Evolutionary conservation across 2,888 invertebrate genomes (phyloP), one percentile per base, ranked within the genome.

Genomic region (Idaea aversata): DNA sequence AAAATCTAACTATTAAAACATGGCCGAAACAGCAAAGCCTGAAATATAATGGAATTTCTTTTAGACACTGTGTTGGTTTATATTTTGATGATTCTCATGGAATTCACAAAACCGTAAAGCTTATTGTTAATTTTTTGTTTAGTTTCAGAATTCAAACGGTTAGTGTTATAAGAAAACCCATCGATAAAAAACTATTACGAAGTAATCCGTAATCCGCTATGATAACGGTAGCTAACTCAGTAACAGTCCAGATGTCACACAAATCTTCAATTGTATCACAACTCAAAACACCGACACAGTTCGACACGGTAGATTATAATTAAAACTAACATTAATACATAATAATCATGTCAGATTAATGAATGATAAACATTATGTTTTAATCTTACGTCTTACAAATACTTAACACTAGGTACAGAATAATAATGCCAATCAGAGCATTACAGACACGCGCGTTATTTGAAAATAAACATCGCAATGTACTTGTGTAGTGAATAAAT

Each of bases 241-340:
- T 25, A 25, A 25, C 3, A 25, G 25, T 25, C 25, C 25, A 47
- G 47, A 47, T 47, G 47, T 47, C 47, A 47, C 47, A 5, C 47
- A 47, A 47, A 47, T 47, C 47, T 47, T 47, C 13, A 47, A 47
- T 7, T 4, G 7, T 13, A 13, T 47, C 47, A 10, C 47, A 47
- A 10, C 47, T 47, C 47, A 47, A 10, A 47, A 47, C 7, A 13
- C 47, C 47, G 47, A 47, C 47, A 38, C 38, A 6, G 47, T 2
- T 13, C 3, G 47, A 47, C 47, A 47, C 6, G 47, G 47, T 5
- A 47, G 47, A 47, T 47, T 47, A 25, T 47, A 47, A 47, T 47
- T 47, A 47, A 13, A 47, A 47, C 47, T 47, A 13, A 47, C 47
- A 47, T 47, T 47, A 64, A 65, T 67, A 63, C 15, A 38, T 58